Percentiles rank a stretch among this genome's conserved stretches.
Conservation (phyloP, 2,797 vertebrate genomes). For the Calcarius lapponicus region DNA sequence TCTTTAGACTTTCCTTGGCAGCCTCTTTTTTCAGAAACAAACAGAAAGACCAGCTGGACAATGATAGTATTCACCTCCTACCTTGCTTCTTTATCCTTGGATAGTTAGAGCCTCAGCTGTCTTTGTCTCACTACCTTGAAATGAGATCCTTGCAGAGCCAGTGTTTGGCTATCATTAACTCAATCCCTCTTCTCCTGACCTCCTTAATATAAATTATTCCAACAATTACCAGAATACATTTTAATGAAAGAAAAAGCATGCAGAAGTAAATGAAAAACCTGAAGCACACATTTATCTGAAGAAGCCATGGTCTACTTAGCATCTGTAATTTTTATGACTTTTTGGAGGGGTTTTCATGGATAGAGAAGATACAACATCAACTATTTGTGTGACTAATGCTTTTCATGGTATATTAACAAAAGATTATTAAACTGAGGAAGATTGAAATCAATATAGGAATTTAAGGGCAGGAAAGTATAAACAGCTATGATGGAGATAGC, state of each 20-base stretch:
- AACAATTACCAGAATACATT: not conserved
- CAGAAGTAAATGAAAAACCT: not conserved
- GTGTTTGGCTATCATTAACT: not conserved
- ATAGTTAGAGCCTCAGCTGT: not conserved
- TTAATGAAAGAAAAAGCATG: not conserved
- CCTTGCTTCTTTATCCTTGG: not conserved
- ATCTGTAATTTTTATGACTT: not conserved
- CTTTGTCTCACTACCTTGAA: not conserved
- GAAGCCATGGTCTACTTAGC: not conserved
- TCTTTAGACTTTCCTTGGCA: not conserved
- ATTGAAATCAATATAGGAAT: not conserved
- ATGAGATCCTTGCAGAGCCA: not conserved
- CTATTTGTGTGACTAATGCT: not conserved
- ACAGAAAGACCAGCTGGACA: not conserved
- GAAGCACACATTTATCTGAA: not conserved
- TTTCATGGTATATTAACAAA: not conserved
- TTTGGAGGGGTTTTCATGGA: not conserved
- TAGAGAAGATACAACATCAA: not conserved
- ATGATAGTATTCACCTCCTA: not conserved
- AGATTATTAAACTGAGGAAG: not conserved
- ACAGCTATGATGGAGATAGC: not conserved
- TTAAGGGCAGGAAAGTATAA: not conserved
- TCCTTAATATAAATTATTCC: not conserved
- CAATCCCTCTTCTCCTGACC: not conserved
- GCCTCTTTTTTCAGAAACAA: not conserved